Evolutionary conservation across 2,888 invertebrate species (phyloP).

Genomic region (Herminia tarsipennalis): DNA sequence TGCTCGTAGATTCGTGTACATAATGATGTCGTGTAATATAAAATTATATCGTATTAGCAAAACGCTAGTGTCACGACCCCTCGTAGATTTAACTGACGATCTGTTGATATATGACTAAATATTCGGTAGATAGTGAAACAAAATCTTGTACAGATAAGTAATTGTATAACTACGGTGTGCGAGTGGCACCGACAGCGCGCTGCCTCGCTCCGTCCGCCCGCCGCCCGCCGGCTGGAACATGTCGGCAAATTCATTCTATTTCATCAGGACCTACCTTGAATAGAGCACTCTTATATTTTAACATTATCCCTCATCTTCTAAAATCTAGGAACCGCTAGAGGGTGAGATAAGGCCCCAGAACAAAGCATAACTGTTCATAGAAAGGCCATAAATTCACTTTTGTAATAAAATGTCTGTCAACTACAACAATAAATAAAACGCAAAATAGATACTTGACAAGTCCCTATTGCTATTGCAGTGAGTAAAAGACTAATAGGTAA

Average conservation of each 20-base stretch:
- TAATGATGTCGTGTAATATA: constrained; percentile 27
- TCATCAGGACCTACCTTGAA: too few species aligned
- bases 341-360: too few species aligned
- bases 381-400: too few species aligned
- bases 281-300: too few species aligned
- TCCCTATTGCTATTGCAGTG: too few species aligned
- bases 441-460: too few species aligned
- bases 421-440: too few species aligned
- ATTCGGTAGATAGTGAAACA: constrained; percentile 16
- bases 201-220: not conserved
- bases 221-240: not conserved
- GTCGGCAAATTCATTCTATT: not conserved
- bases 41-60: constrained; percentile 31
- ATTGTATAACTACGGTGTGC: constrained; percentile 19
- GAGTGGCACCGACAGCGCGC: not conserved
- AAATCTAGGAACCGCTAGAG: too few species aligned
- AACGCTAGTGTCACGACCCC: constrained; percentile 42
- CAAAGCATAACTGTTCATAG: too few species aligned
- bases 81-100: constrained; percentile 28
- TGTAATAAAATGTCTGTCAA: too few species aligned
- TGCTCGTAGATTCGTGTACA: constrained; percentile 27
- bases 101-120: constrained; percentile 12
- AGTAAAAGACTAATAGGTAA: too few species aligned
- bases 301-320: too few species aligned
- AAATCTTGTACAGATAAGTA: constrained; percentile 32